Evolutionary conservation across 2,888 invertebrate genomes (phyloP), one percentile per base, ranked within the genome.

Genomic region (Amiota minor): DNA sequence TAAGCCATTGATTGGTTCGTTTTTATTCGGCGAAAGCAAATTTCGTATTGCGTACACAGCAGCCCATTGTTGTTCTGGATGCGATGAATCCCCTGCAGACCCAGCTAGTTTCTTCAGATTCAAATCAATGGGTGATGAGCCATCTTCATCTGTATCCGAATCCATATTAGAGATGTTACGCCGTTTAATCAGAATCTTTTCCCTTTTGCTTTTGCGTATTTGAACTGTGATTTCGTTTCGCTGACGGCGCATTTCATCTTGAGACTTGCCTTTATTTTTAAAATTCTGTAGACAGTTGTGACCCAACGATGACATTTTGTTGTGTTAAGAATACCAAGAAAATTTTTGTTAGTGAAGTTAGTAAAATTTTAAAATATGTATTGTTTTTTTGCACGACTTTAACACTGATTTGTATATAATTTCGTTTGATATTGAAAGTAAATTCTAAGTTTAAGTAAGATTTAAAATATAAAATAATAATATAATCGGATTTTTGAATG

Each of bases 1-100:
- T n/a, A n/a, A n/a, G n/a, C n/a, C n/a, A n/a, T n/a, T n/a, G n/a
- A 99, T 99, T 35, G 99, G 99, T 80, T 99, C 99, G 92, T 99
- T 99, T 85, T 97, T 94, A 90, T 99, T 99, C 78, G 98, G 98
- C 10, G 98, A 99, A 53, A 99, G 92, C 82, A 99, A 92, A 90
- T 98, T 99, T 81, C 99, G 93, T 76, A 98, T 98, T 72, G 97
- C 95, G 90, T 98, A 98, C 45, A 99, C 98, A 71, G 98, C 98
- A 80, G 93, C 92, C 81, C 98, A 92, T 90, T 98, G 97, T 80
- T 94, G 92, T 9, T 93, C 93, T 45, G 96, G 95, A 86, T 95
- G 93, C 73, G 95, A 94, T 49, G 93, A 91, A 89, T 95, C 95
- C 12, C 93, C 94, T 18, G 98, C 98, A 87, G 97, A 96, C 87